Base-by-base conservation (phyloP, 1,140 invertebrate species). In the Drosophila subobscura region DNA sequence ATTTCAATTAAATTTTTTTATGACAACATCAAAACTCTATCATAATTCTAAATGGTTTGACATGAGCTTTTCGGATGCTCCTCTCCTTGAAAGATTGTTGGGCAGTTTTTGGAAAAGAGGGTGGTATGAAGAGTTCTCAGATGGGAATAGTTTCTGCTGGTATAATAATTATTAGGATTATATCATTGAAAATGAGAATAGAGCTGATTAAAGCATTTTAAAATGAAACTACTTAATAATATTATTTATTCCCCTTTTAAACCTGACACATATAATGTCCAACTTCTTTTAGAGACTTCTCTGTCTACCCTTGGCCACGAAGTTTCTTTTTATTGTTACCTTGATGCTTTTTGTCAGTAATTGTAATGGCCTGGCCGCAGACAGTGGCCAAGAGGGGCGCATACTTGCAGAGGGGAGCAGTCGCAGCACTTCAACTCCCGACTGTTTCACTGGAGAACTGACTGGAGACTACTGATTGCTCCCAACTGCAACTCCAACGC, bases 1-100 rank as follows among this genome's bases (percentile, higher is more conserved):
- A 88, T 88, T 88, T 88, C 83, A 88, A 88, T 88, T 88, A 88
- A 88, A 88, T 88, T 88, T 88, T 83, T 88, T 88, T 88, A 88
- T 88, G 83, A 88, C 83, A 88, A 88, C 83, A 88, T 88, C 83
- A 88, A 88, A 88, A 88, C 83, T 88, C 83, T 88, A 88, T 88
- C 83, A 88, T 88, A 88, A 88, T 88, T 88, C 83, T 88, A 88
- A 88, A 88, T 70, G 78, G 63, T 47, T 51, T 88, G 79, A 88
- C 83, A 88, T 88, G 83, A 78, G 78, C 78, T 88, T 74, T 77
- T 72, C 37, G 60, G 54, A 50, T 54, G 42, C 53, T 3, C 42
- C 45, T 33, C 51, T 33, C 33, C 33, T 56, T 22, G 16, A 33
- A 56, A 50, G 50, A 70, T 67, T 70, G 70, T 57, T 63, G 12